Evolutionary conservation across 1,140 invertebrate species (phyloP), one percentile per base, ranked within the genome.

Genomic region (Aphaenogaster floridana): DNA sequence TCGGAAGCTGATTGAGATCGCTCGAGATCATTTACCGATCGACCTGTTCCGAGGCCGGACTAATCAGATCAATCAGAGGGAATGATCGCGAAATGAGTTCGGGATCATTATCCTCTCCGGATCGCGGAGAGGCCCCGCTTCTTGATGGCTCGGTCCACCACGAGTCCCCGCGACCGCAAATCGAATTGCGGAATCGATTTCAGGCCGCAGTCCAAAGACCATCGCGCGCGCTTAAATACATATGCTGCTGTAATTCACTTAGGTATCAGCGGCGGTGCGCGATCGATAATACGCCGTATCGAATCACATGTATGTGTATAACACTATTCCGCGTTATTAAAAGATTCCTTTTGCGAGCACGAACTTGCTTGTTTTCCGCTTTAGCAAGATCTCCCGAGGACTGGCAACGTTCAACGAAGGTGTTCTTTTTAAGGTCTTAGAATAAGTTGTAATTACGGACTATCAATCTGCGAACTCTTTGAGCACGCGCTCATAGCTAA

Each of bases 11-110:
- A 95, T 95, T 94, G 94, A 95, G 94, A 95, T 94, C 92, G 91
- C 90, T 93, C 84, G 93, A 89, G 93, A 94, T 94, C 93, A 94
- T 95, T 95, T 95, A 93, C 94, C 92, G 93, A 91, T 92, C 93
- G 93, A 93, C 90, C 93, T 94, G 90, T 88, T 90, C 89, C 88
- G 90, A 88, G 89, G 74, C 69, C 88, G 92, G 92, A 94, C 94
- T 95, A 95, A 95, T 95, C 94, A 95, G 94, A 95, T 95, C 94
- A 95, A 95, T 95, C 94, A 95, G 94, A 94, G 88, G 88, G 91
- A 92, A 94, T 88, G 92, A 93, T 92, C 90, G 92, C 87, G 88
- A 91, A 90, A 94, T 92, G 91, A 93, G 92, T 93, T 92, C 90
- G 92, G 92, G 21, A 93, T 94, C 92, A 94, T 94, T 93, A 94